Conservation (phyloP, 2,888 invertebrate genomes). For the Dorcus hopei region DNA sequence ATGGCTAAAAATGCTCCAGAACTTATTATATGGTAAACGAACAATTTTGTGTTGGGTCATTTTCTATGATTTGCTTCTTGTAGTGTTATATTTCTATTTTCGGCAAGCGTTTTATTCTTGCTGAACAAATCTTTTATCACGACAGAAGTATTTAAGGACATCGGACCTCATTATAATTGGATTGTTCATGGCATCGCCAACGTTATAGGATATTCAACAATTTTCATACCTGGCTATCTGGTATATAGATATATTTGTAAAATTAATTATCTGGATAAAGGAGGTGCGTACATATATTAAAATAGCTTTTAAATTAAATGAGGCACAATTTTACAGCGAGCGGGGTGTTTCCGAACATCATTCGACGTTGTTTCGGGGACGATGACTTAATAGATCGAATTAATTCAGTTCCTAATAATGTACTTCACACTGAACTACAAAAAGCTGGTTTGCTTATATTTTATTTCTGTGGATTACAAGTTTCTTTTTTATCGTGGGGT, state of each 20-base stretch:
- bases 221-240: slow-evolving; percentile 81
- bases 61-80: background rate
- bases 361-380: slow-evolving; percentile 56
- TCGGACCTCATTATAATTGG: slow-evolving; percentile 65
- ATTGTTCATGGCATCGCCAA: slow-evolving; percentile 74
- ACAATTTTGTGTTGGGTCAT: background rate
- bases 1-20: slow-evolving; percentile 48
- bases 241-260: slow-evolving; percentile 77
- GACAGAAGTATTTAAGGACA: slow-evolving; percentile 47
- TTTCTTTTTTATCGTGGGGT: slow-evolving; percentile 93
- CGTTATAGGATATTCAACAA: slow-evolving; percentile 82
- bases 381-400: slow-evolving; percentile 49
- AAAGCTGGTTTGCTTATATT: slow-evolving; percentile 63
- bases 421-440: slow-evolving; percentile 54
- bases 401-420: slow-evolving; percentile 36
- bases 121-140: slow-evolving; percentile 40
- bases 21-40: slow-evolving; percentile 41
- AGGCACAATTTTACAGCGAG: slow-evolving; percentile 38
- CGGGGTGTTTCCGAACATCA: slow-evolving; percentile 48
- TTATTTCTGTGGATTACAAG: slow-evolving; percentile 86
- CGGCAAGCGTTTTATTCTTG: slow-evolving; percentile 49
- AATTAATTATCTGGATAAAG: slow-evolving; percentile 76
- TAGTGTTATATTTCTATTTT: slow-evolving; percentile 44
- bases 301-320: background rate
- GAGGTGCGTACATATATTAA: slow-evolving; percentile 55